Evolutionary conservation across 2,113 vertebrate genomes (phyloP).

Genomic region (Tychaedon coryphoeus): DNA sequence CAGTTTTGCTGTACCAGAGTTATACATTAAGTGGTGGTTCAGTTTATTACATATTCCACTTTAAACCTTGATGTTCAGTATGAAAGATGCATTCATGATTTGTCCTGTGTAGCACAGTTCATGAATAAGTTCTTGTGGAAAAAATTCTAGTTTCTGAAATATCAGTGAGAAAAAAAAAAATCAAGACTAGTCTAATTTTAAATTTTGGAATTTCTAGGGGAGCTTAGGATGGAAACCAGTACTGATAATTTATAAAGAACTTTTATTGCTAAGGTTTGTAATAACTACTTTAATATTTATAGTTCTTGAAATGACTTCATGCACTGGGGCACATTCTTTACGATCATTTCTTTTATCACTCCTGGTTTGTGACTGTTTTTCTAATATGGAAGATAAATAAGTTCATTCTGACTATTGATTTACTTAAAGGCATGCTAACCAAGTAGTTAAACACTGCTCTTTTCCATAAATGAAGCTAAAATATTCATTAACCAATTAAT

Average conservation of each 20-base stretch:
- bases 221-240: neutral
- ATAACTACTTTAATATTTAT: constrained; percentile 55
- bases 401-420: constrained; percentile 46
- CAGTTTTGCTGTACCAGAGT: neutral
- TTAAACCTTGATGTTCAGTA: neutral
- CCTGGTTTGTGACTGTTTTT: constrained; percentile 19
- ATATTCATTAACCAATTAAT: constrained; percentile 62
- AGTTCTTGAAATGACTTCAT: constrained; percentile 18
- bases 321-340: constrained; percentile 12
- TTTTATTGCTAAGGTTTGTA: constrained; percentile 1
- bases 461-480: constrained; percentile 53
- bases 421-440: constrained; percentile 52
- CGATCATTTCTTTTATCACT: constrained; percentile 19
- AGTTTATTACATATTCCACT: neutral
- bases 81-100: neutral
- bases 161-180: neutral
- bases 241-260: neutral
- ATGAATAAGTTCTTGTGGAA: neutral
- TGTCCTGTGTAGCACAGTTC: neutral
- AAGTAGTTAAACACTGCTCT: constrained; percentile 53
- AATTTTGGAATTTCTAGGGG: neutral
- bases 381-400: constrained; percentile 42
- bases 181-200: neutral
- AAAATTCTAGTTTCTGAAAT: neutral
- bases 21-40: neutral